Conservation (phyloP, 2,113 vertebrate genomes). For the Pipra filicauda region DNA sequence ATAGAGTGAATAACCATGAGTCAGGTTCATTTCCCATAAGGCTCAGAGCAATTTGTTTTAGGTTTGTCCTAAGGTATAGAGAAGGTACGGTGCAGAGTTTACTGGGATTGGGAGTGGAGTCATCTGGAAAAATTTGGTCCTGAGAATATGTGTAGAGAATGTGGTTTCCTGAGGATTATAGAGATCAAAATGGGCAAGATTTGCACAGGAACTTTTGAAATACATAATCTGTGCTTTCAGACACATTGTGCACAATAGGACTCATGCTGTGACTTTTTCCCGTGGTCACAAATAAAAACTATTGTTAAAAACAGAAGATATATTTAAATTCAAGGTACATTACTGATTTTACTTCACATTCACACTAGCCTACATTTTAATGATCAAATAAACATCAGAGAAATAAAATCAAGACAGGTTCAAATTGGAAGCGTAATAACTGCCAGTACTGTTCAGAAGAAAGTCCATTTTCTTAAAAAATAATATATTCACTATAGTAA, state of each 20-base stretch:
- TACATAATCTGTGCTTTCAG: not conserved
- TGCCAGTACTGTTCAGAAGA: not conserved
- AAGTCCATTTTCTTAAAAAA: not conserved
- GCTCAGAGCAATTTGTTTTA: not conserved
- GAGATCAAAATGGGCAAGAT: not conserved
- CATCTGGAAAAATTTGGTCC: not conserved
- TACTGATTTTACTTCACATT: not conserved
- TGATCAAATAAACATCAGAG: not conserved
- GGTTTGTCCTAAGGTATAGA: not conserved
- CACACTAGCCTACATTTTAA: not conserved
- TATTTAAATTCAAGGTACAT: not conserved
- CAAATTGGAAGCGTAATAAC: not conserved
- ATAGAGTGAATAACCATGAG: not conserved
- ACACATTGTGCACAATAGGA: not conserved
- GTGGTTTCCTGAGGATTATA: not conserved
- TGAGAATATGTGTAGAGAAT: not conserved
- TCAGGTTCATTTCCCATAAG: not conserved
- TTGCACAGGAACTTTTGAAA: not conserved
- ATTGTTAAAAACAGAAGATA: not conserved
- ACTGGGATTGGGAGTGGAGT: not conserved
- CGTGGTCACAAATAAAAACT: not conserved
- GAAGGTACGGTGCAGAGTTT: not conserved
- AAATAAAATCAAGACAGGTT: not conserved
- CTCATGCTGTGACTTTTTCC: not conserved
- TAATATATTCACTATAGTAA: not conserved